Percentiles rank a stretch among this genome's conserved stretches.
Evolutionary conservation across 2,113 vertebrate genomes (phyloP).

Genomic region (Chamaetylas fuelleborni): DNA sequence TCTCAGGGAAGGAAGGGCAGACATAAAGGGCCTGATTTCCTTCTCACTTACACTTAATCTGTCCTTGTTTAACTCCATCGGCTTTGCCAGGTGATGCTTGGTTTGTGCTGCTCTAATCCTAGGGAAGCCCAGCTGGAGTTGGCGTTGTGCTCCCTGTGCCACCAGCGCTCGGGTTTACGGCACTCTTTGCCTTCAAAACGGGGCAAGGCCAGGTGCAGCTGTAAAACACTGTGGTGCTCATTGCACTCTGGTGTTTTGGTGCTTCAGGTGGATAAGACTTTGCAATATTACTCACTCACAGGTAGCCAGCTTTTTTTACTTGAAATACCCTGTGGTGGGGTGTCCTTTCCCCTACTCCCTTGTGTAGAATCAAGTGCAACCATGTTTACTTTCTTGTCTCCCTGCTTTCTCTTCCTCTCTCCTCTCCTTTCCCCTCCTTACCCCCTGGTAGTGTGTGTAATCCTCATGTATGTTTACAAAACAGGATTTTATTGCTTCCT

Average conservation of each 20-base stretch:
- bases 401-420: not conserved
- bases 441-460: not conserved
- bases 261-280: not conserved
- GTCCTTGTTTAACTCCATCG: not conserved
- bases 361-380: not conserved
- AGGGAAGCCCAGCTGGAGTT: not conserved
- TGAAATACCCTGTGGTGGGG: not conserved
- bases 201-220: not conserved
- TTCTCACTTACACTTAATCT: slow-evolving; percentile 34
- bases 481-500: slow-evolving; percentile 61
- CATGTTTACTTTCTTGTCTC: not conserved
- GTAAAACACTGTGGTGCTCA: not conserved
- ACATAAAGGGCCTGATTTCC: not conserved
- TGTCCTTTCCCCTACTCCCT: not conserved
- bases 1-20: not conserved
- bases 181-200: not conserved
- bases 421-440: not conserved
- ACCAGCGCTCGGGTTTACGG: rapidly evolving
- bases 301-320: slow-evolving; percentile 1
- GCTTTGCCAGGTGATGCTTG: not conserved
- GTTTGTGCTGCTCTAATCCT: not conserved
- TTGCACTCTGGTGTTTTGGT: not conserved
- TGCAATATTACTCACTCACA: not conserved
- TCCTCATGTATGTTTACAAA: slow-evolving; percentile 13
- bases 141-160: rapidly evolving